Conservation (phyloP, 2,888 invertebrate species). For the Muscina levida region DNA sequence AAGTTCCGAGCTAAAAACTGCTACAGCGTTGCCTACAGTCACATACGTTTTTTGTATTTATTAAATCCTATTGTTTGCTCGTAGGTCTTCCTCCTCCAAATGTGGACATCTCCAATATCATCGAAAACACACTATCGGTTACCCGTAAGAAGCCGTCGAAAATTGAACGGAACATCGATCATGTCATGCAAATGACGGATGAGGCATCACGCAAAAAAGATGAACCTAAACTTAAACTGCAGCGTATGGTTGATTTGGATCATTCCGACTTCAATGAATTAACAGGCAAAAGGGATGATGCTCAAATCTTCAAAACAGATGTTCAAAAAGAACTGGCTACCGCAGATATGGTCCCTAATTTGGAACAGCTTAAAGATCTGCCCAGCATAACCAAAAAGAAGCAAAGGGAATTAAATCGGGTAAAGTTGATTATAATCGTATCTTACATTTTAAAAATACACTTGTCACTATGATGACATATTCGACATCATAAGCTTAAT, state of each 20-base stretch:
- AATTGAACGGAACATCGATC: constrained; percentile 67
- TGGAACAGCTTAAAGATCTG: constrained; percentile 81
- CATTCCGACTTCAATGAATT: constrained; percentile 67
- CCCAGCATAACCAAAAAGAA: constrained; percentile 79
- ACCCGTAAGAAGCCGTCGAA: constrained; percentile 55
- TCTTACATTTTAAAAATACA: background rate
- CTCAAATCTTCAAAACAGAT: constrained; percentile 65
- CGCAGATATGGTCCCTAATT: constrained; percentile 78
- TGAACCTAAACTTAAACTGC: constrained; percentile 45
- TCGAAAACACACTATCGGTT: constrained; percentile 65
- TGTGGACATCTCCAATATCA: constrained; percentile 69
- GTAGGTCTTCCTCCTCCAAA: constrained; percentile 70
- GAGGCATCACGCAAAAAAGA: constrained; percentile 68
- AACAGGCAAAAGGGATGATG: constrained; percentile 68
- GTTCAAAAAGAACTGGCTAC: constrained; percentile 69
- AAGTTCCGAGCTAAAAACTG: no score
- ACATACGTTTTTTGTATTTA: no score
- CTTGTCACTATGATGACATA: constrained; percentile 78
- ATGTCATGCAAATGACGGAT: constrained; percentile 67
- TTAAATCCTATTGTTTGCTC: no score
- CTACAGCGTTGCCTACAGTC: no score
- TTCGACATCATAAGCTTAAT: constrained; percentile 78
- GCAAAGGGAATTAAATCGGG: constrained; percentile 79
- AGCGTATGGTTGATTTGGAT: constrained; percentile 65
- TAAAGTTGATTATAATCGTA: constrained; percentile 66